These are phyloP conservation scores for Pangasius sanitwongsei DNA, from an alignment of 2,797 vertebrate species.

Conservation along the genomic window DNA sequence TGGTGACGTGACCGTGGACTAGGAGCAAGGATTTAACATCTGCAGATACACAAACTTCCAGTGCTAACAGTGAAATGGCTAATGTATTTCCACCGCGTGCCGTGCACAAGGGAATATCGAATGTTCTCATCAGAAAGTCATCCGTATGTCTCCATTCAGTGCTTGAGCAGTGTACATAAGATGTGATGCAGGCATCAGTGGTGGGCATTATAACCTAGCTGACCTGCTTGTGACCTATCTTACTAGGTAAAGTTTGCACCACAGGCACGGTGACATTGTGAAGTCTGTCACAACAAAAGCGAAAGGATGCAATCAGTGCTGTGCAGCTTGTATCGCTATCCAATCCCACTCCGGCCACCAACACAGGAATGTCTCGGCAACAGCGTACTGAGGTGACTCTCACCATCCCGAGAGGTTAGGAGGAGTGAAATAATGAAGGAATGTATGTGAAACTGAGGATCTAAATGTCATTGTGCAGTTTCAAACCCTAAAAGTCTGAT, in stretches of 20 bases:
- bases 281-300: background rate
- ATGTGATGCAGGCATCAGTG: background rate
- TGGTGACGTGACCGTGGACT: background rate
- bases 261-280: background rate
- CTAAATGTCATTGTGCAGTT: background rate
- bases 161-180: too few relatives aligned
- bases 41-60: background rate
- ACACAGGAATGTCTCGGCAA: background rate
- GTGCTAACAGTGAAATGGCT: background rate
- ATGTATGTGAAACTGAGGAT: background rate
- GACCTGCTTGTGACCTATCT: background rate
- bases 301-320: background rate
- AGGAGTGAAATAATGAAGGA: background rate
- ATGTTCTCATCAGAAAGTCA: background rate
- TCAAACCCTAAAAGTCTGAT: conserved; percentile 6
- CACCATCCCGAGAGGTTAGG: background rate
- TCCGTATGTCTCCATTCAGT: background rate
- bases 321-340: background rate
- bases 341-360: background rate
- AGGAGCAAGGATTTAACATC: background rate
- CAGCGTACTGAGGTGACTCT: background rate
- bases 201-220: background rate
- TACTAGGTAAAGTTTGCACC: background rate
- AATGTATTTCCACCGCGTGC: background rate
- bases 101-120: background rate